A percentile compares a stretch with the other conserved stretches of the same genome.
These are phyloP conservation scores for Magallana nippona DNA, from an alignment of 2,888 invertebrate genomes.

Conservation along the genomic window DNA sequence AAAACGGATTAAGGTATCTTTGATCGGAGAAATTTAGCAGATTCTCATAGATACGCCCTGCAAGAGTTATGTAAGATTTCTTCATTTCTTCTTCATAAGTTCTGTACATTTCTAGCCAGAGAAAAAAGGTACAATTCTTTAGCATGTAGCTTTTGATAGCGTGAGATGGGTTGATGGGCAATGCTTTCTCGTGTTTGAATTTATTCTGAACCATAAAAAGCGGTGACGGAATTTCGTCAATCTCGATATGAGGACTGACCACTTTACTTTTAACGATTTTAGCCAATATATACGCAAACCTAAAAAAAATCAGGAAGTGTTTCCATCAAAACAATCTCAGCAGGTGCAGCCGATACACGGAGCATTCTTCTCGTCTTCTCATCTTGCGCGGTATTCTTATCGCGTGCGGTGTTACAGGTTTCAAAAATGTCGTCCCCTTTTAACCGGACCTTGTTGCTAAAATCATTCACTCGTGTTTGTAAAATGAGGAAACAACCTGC, in stretches of 20 bases:
- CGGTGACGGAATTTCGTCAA: not conserved
- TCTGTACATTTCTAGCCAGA: not conserved
- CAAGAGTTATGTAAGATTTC: not conserved
- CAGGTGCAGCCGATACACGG: slow-evolving; percentile 42
- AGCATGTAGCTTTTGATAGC: slow-evolving; percentile 46
- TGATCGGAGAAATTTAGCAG: slow-evolving; percentile 32
- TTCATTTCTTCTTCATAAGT: not conserved
- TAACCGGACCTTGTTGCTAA: not conserved
- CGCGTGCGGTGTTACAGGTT: slow-evolving; percentile 26
- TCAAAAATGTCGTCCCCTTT: not conserved
- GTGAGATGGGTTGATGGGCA: not conserved
- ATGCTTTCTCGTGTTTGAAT: slow-evolving; percentile 10
- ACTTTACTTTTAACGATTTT: slow-evolving; percentile 39
- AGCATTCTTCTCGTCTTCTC: slow-evolving; percentile 19
- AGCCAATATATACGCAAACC: slow-evolving; percentile 35
- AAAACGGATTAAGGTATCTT: slow-evolving; percentile 28
- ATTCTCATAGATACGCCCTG: not conserved
- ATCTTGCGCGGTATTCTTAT: too few species aligned
- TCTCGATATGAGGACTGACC: slow-evolving; percentile 38
- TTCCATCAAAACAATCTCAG: slow-evolving; percentile 42
- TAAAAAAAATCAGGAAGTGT: slow-evolving; percentile 9
- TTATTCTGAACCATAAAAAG: not conserved
- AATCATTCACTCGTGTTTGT: slow-evolving; percentile 3
- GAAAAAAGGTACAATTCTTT: slow-evolving; percentile 44
- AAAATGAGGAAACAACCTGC: slow-evolving; percentile 41